phyloP scores from a whole-genome alignment of 2,113 vertebrate genomes.

The Boleophthalmus pectinirostris region DNA sequence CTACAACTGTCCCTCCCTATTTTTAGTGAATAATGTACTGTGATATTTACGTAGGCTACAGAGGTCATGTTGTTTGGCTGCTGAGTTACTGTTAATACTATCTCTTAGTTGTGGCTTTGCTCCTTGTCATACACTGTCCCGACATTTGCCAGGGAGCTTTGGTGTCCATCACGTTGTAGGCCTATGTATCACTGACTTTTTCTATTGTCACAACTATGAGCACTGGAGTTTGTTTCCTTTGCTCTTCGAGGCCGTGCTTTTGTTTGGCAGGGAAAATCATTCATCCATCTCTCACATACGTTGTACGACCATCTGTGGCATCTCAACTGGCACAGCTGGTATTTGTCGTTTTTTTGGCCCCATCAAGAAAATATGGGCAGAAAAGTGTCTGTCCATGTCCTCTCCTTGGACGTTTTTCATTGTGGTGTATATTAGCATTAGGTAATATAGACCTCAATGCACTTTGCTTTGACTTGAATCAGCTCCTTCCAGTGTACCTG shows the following conservation, averaged over 20 bases:
- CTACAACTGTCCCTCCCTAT: constrained; percentile 67
- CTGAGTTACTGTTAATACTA: constrained; percentile 72
- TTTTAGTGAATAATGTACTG: constrained; percentile 73
- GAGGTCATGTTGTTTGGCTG: constrained; percentile 69
- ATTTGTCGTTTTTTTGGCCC: constrained; percentile 50
- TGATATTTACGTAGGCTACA: constrained; percentile 73
- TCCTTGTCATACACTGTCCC: constrained; percentile 9
- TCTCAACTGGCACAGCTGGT: constrained; percentile 51
- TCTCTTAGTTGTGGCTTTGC: constrained; percentile 74
- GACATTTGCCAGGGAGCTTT: constrained; percentile 39
- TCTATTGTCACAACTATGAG: constrained; percentile 34
- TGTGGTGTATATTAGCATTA: constrained; percentile 77
- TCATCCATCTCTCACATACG: constrained; percentile 45
- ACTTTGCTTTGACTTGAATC: constrained; percentile 82
- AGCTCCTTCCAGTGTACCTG: constrained; percentile 77
- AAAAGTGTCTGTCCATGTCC: constrained; percentile 64
- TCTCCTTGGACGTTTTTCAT: constrained; percentile 67
- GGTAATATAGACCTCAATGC: constrained; percentile 79
- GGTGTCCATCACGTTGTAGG: constrained; percentile 33
- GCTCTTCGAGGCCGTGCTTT: constrained; percentile 36
- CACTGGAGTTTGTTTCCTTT: constrained; percentile 37
- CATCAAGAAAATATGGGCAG: constrained; percentile 28
- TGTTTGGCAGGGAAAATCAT: constrained; percentile 27
- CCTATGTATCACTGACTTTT: constrained; percentile 32
- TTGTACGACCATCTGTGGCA: constrained; percentile 48